A percentile compares a stretch with the other conserved stretches of the same genome.
phyloP scores from a whole-genome alignment of 2,113 vertebrate species.

The Ginglymostoma cirratum region DNA sequence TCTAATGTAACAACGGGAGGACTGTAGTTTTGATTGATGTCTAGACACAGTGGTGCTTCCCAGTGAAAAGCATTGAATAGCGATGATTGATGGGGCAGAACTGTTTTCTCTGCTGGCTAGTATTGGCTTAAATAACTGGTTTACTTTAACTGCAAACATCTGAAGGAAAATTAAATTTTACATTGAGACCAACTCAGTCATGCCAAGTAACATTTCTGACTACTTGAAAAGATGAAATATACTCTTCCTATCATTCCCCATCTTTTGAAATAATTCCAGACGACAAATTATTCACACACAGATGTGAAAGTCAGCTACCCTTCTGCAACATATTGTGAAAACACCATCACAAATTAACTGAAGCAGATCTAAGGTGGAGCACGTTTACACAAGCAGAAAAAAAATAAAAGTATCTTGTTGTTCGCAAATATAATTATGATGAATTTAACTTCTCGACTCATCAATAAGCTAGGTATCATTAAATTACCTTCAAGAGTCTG shows the following conservation, averaged over 20 bases:
- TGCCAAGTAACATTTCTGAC: neutral
- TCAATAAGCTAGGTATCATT: neutral
- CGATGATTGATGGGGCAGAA: neutral
- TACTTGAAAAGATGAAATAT: neutral
- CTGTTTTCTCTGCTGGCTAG: neutral
- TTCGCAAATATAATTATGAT: neutral
- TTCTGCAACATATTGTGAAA: neutral
- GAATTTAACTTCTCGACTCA: neutral
- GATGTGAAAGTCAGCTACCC: neutral
- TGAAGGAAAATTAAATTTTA: neutral
- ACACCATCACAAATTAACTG: neutral
- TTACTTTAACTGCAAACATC: conserved; percentile 4
- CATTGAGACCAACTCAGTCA: neutral
- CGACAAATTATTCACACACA: neutral
- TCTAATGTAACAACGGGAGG: neutral
- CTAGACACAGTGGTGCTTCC: neutral
- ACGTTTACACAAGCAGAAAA: neutral
- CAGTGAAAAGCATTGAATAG: neutral
- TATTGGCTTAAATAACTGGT: neutral
- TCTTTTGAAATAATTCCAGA: neutral
- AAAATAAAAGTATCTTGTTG: neutral
- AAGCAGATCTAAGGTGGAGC: neutral
- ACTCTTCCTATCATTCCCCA: neutral
- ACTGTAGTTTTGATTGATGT: neutral
- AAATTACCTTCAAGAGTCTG: neutral